Evolutionary conservation across 2,797 vertebrate genomes (phyloP).

Genomic region (Urocyon cinereoargenteus): DNA sequence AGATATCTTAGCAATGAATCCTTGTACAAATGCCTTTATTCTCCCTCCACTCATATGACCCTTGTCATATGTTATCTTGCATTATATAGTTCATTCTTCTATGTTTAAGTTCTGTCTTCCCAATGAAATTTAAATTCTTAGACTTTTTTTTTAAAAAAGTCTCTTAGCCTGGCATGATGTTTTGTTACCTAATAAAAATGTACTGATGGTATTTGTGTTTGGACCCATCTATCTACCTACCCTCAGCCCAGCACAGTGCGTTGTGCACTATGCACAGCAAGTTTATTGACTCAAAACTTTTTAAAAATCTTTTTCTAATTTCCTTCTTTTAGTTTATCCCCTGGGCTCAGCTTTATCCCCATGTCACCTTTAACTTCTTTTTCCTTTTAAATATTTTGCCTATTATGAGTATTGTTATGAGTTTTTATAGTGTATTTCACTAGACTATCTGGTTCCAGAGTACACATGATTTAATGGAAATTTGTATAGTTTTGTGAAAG

Average conservation of each 20-base stretch:
- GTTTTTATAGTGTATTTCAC: conserved; percentile 3
- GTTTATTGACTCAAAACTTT: background rate
- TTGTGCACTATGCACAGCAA: background rate
- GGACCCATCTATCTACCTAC: background rate
- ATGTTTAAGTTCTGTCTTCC: background rate
- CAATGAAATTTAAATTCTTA: conserved; percentile 8
- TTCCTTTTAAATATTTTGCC: background rate
- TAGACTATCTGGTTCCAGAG: background rate
- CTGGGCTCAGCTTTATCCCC: background rate
- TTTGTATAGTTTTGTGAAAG: conserved; percentile 1
- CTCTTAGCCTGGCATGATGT: background rate
- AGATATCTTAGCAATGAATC: background rate
- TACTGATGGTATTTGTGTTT: background rate
- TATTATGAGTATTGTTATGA: background rate
- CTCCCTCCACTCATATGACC: background rate
- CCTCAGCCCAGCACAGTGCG: background rate
- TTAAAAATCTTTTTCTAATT: background rate
- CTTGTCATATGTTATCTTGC: background rate
- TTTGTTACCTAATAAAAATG: background rate
- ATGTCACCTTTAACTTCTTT: background rate
- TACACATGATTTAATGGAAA: background rate
- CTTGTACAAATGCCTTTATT: background rate
- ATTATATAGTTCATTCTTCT: background rate
- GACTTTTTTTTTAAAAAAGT: background rate
- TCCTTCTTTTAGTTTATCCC: conserved; percentile 22